Evolutionary conservation across 2,888 invertebrate species (phyloP).

Genomic region (Copidosoma aretas): DNA sequence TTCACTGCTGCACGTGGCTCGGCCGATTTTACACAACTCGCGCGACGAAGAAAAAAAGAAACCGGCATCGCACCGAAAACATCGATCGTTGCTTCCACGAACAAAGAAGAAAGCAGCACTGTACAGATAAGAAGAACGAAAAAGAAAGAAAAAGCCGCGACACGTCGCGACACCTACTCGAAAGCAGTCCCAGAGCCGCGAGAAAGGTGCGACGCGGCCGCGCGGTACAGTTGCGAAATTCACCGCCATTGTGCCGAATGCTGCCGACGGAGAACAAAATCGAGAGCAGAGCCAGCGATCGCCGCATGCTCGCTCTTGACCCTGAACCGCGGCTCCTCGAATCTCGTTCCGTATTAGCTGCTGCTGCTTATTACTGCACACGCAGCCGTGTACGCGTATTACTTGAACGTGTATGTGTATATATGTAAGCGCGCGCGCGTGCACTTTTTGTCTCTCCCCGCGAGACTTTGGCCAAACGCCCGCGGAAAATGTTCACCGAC

Average conservation of each 20-base stretch:
- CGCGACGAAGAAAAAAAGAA: too few species aligned
- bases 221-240: not conserved
- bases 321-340: conserved; percentile 7
- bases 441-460: not conserved
- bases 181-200: too few species aligned
- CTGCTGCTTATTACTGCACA: not conserved
- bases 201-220: not conserved
- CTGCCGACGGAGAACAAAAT: conserved; percentile 26
- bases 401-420: too few species aligned
- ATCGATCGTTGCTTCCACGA: too few species aligned
- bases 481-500: not conserved
- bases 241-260: conserved; percentile 23
- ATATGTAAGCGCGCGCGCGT: not conserved
- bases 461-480: not conserved
- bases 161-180: too few species aligned
- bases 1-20: too few species aligned
- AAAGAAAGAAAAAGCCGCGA: too few species aligned
- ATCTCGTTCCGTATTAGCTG: not conserved
- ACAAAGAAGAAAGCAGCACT: too few species aligned
- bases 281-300: conserved; percentile 30
- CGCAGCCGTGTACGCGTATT: too few species aligned
- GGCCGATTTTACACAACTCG: too few species aligned
- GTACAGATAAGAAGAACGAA: too few species aligned
- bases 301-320: conserved; percentile 32
- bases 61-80: too few species aligned